Evolutionary conservation across 2,888 invertebrate species (phyloP), one percentile per base, ranked within the genome.

Genomic region (Hemithea aestivaria): DNA sequence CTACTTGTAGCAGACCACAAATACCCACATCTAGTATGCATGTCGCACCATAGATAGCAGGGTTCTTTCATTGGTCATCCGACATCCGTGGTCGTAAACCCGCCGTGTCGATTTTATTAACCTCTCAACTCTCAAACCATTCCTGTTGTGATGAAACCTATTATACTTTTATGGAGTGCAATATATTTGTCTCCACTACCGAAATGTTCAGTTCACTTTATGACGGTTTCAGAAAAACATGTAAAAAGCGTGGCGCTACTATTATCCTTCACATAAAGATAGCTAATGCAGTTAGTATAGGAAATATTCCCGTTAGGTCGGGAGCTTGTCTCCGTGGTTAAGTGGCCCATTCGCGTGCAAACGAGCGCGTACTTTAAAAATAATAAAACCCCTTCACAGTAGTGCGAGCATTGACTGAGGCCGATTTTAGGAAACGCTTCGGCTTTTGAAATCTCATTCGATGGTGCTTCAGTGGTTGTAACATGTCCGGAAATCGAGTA

Each of bases 331-430:
- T 82, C 66, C 85, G 85, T 83, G 85, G 87, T 78, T 87, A 88
- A 88, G 88, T 87, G 85, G 85, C 77, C 82, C 76, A 88, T 88
- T 88, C 87, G 75, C 87, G 82, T 87, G 87, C 88, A 88, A 88
- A 88, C 88, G 88, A 82, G 83, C 81, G 78, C 70, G 73, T 72
- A 75, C 85, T 87, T 79, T 82, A 83, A 82, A 85, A 81, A 85
- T 82, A 83, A 85, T 81, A 80, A 80, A 84, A 83, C 73, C 78
- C 72, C 81, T 84, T 81, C 68, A 75, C 51, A 56, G 67, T 71
- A 66, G 71, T 64, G 59, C 58, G 41, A 45, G 37, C 28, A 24
- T 22, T 29, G 29, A 41, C 26, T 29, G 35, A 34, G 34, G 31
- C 42, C 28, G 26, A 31, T 26, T 49, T 50, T 43, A 39, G 40